These are phyloP conservation scores for Perizoma affinitatum DNA, from an alignment of 2,888 invertebrate genomes.

Conservation along the genomic window DNA sequence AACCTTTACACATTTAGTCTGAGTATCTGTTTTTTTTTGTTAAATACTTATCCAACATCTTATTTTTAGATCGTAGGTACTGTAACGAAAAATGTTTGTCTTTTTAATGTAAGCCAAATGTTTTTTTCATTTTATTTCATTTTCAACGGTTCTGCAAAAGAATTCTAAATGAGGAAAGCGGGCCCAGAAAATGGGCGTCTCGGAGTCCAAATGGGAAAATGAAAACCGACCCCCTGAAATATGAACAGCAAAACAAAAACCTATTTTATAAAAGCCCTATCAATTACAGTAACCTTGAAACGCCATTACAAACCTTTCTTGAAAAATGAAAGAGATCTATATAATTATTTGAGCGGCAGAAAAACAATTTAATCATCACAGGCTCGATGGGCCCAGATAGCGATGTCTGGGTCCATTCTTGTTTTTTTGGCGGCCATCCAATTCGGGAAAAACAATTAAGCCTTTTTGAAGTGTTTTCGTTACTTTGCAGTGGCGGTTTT, in stretches of 20 bases:
- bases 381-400: slow-evolving; percentile 35
- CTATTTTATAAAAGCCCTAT: slow-evolving; percentile 23
- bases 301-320: slow-evolving; percentile 29
- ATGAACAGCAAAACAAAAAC: slow-evolving; percentile 11
- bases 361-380: slow-evolving; percentile 42
- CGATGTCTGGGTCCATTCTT: slow-evolving; percentile 32
- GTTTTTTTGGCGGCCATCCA: slow-evolving; percentile 41
- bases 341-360: slow-evolving; percentile 39
- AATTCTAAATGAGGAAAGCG: no score
- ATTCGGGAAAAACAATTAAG: slow-evolving; percentile 43
- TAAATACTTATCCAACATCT: no score
- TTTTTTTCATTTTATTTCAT: no score
- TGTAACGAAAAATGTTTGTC: no score
- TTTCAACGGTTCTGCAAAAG: no score
- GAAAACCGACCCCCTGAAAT: slow-evolving; percentile 1
- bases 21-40: no score
- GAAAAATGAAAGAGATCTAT: slow-evolving; percentile 34
- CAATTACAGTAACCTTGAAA: slow-evolving; percentile 28
- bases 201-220: no score
- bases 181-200: no score
- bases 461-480: slow-evolving; percentile 26
- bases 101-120: no score
- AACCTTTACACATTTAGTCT: no score
- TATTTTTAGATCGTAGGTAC: no score
- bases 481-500: slow-evolving; percentile 25